A percentile compares a stretch with the other conserved stretches of the same genome.
Conservation (phyloP, 2,797 vertebrate genomes). For the Danio jaintianensis region DNA sequence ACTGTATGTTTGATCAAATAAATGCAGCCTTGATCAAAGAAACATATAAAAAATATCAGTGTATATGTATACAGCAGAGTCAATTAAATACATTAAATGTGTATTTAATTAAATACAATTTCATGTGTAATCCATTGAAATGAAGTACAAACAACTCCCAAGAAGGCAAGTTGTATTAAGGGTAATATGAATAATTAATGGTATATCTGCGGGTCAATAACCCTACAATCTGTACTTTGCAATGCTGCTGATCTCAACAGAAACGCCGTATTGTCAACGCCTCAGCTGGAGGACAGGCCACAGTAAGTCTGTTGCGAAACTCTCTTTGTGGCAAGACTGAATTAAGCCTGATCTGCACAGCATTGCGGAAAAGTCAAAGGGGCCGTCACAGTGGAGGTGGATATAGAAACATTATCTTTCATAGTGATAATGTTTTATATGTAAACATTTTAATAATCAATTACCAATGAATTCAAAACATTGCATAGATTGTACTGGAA, state of each 20-base stretch:
- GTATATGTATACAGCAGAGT: constrained; percentile 5
- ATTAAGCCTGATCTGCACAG: constrained; percentile 68
- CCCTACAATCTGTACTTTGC: constrained; percentile 69
- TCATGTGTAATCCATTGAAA: not conserved
- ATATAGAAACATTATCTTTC: constrained; percentile 20
- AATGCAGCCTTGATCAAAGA: not conserved
- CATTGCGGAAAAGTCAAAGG: constrained; percentile 66
- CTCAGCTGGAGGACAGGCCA: constrained; percentile 81
- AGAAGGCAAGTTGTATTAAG: constrained; percentile 65
- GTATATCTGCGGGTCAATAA: constrained; percentile 40
- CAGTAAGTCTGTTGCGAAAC: constrained; percentile 80
- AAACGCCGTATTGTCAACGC: constrained; percentile 84
- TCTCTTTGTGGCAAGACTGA: constrained; percentile 83
- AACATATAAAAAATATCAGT: not conserved
- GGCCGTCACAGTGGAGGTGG: constrained; percentile 57
- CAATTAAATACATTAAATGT: not conserved
- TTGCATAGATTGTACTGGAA: not conserved
- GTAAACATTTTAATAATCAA: not conserved
- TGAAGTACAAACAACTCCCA: constrained; percentile 54
- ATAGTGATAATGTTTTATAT: constrained; percentile 8
- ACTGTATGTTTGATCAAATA: not conserved
- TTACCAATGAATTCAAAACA: not conserved
- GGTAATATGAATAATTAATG: constrained; percentile 42
- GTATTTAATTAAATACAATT: too few relatives aligned
- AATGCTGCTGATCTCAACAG: constrained; percentile 81